phyloP scores from a whole-genome alignment of 2,888 invertebrate genomes.

The Calameuta pallipes region DNA sequence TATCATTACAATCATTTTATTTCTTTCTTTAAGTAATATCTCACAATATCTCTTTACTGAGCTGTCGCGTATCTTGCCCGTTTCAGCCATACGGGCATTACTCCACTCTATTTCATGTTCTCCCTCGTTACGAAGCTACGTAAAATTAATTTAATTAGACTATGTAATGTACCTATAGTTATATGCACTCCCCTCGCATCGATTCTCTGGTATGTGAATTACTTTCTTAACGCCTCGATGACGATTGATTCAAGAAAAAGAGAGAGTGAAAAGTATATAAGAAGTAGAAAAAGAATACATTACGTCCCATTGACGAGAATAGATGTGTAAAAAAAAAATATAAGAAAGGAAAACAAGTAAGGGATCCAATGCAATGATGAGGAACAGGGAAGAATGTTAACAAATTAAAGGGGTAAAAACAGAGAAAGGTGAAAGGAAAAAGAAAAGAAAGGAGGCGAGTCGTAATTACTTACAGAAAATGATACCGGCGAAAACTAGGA shows the following conservation, averaged over 20 bases:
- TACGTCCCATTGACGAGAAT: slow-evolving; percentile 22
- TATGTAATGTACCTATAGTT: slow-evolving; percentile 31
- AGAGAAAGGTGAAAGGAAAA: slow-evolving; percentile 3
- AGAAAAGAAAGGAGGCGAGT: slow-evolving; percentile 33
- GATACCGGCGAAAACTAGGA: slow-evolving; percentile 53
- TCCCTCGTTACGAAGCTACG: not conserved
- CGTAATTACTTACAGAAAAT: slow-evolving; percentile 59
- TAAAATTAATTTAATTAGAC: slow-evolving; percentile 37
- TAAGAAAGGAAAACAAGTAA: not conserved
- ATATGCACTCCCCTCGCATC: slow-evolving; percentile 31
- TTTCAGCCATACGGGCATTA: not conserved
- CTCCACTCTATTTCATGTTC: not conserved
- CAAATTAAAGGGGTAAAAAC: slow-evolving; percentile 15
- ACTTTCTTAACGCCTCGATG: slow-evolving; percentile 19
- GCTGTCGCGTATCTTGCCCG: not conserved
- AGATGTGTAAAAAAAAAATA: not conserved
- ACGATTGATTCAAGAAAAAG: not conserved
- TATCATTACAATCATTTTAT: not conserved
- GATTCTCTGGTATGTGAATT: slow-evolving; percentile 24
- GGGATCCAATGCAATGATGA: slow-evolving; percentile 16
- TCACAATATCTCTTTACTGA: not conserved
- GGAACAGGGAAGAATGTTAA: not conserved
- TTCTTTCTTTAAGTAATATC: not conserved
- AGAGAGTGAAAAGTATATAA: not conserved
- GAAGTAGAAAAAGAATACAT: not conserved